Evolutionary conservation across 2,888 invertebrate species (phyloP).

Genomic region (Drosophila gaucha): DNA sequence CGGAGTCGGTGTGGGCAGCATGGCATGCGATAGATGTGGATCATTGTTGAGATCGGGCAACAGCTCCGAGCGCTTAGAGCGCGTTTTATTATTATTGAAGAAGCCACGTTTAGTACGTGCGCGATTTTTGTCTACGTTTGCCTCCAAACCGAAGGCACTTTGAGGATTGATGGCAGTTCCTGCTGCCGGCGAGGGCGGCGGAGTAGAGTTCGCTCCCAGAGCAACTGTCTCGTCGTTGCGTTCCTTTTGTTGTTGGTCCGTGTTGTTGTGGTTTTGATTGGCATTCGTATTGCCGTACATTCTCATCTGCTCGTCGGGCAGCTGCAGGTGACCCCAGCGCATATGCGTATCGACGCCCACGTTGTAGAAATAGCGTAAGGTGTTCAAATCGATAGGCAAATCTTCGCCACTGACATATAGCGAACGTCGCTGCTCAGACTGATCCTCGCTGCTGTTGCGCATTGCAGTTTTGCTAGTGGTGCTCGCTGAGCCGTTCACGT

Average conservation of each 20-base stretch:
- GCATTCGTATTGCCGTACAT: not conserved
- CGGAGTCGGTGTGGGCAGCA: slow-evolving; percentile 64
- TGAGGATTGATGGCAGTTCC: not conserved
- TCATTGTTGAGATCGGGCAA: slow-evolving; percentile 36
- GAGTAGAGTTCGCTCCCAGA: slow-evolving; percentile 19
- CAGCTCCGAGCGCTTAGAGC: slow-evolving; percentile 52
- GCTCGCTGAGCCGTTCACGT: not conserved
- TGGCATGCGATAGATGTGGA: slow-evolving; percentile 44
- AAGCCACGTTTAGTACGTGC: slow-evolving; percentile 1
- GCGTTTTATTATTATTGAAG: slow-evolving; percentile 24
- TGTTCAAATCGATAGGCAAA: slow-evolving; percentile 86
- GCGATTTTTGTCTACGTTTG: slow-evolving; percentile 11
- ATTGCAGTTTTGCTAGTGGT: not conserved
- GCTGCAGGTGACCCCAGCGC: slow-evolving; percentile 28
- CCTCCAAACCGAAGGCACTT: not conserved
- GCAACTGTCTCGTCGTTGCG: slow-evolving; percentile 5
- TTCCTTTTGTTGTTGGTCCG: slow-evolving; percentile 42
- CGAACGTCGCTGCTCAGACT: slow-evolving; percentile 71
- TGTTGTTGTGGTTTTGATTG: slow-evolving; percentile 30
- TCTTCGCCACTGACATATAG: slow-evolving; percentile 74
- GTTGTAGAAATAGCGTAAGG: slow-evolving; percentile 89
- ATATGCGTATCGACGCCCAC: slow-evolving; percentile 86
- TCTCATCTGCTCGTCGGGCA: slow-evolving; percentile 18
- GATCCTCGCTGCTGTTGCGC: slow-evolving; percentile 1
- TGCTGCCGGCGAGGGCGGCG: slow-evolving; percentile 39